A percentile compares a stretch with the other conserved stretches of the same genome.
Evolutionary conservation across 2,888 invertebrate genomes (phyloP).

Genomic region (Pristionchus mayeri): DNA sequence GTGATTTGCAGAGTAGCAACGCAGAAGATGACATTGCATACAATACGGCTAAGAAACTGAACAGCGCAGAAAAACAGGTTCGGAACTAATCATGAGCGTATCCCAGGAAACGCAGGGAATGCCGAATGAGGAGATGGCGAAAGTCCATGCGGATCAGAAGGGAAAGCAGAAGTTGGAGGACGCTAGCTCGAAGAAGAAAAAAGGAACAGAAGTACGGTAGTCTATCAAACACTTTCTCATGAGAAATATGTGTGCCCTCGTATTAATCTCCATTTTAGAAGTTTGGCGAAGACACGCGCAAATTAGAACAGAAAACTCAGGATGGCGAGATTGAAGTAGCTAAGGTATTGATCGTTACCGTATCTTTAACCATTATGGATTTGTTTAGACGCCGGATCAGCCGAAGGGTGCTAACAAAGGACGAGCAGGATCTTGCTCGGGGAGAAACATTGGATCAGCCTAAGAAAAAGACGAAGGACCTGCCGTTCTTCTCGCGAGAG

Average conservation of each 20-base stretch:
- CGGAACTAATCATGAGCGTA: too few relatives aligned
- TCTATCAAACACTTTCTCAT: neutral
- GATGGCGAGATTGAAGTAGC: neutral
- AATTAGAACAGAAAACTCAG: neutral
- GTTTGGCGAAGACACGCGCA: neutral
- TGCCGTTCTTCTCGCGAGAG: neutral
- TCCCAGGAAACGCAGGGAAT: neutral
- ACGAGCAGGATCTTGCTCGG: neutral
- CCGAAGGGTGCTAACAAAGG: neutral
- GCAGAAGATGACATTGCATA: neutral
- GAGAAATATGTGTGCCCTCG: too few relatives aligned
- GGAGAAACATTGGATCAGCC: neutral
- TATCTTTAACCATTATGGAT: too few relatives aligned
- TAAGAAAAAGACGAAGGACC: neutral
- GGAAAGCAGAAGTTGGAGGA: neutral
- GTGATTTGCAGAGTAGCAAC: neutral
- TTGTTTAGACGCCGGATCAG: too few relatives aligned
- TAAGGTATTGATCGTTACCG: neutral
- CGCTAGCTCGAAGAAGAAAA: neutral
- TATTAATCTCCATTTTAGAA: neutral
- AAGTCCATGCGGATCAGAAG: neutral
- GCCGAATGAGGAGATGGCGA: neutral
- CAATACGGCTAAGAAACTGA: neutral
- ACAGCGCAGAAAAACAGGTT: neutral
- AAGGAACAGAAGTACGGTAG: neutral